A percentile compares a stretch with the other conserved stretches of the same genome.
Conservation (phyloP, 35 echinoderm and acorn worm genomes). For the Amphiura filiformis region DNA sequence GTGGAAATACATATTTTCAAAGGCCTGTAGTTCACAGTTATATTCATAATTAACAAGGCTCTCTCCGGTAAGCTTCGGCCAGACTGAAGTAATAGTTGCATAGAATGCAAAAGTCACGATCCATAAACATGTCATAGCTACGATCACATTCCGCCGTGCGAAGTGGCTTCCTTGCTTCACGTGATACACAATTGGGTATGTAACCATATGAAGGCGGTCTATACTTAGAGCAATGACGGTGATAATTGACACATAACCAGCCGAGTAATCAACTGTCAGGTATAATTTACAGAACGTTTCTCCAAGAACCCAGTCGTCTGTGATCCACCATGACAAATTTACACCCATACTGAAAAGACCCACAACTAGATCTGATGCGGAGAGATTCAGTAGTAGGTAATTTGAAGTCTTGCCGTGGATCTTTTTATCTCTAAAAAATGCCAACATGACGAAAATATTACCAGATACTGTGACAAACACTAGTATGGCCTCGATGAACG, state of each 20-base stretch:
- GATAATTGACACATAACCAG: not conserved
- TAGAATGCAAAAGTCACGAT: too few species aligned
- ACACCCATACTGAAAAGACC: not conserved
- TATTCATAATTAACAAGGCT: too few species aligned
- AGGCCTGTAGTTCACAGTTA: too few species aligned
- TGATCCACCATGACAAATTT: not conserved
- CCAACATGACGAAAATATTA: not conserved
- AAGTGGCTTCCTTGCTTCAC: too few species aligned
- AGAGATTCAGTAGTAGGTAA: not conserved
- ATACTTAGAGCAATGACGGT: not conserved
- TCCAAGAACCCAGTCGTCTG: not conserved
- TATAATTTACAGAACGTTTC: not conserved
- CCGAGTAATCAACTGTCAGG: not conserved
- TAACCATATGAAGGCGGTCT: not conserved
- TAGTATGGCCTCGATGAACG: too few species aligned
- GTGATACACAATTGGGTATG: too few species aligned
- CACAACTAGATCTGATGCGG: not conserved
- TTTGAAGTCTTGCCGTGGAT: not conserved
- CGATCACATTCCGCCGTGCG: too few species aligned
- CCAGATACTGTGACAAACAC: not conserved
- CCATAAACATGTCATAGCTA: too few species aligned
- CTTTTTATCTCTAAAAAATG: not conserved
- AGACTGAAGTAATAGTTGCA: too few species aligned
- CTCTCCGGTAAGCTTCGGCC: too few species aligned
- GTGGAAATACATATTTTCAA: too few species aligned